These are phyloP conservation scores for Solea senegalensis DNA, from an alignment of 2,113 vertebrate genomes.

Conservation along the genomic window DNA sequence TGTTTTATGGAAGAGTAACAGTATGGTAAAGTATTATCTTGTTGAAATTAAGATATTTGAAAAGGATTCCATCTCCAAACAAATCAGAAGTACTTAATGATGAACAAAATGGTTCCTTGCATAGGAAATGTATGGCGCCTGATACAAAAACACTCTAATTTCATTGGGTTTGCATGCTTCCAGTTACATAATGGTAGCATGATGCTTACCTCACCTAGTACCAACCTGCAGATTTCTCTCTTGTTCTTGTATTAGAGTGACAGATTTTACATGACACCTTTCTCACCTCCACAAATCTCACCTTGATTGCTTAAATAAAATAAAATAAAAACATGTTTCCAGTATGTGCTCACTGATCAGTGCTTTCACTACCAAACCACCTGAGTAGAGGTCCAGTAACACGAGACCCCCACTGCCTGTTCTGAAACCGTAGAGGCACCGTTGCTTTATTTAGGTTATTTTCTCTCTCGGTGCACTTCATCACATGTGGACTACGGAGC, in stretches of 20 bases:
- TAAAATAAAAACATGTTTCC: constrained; percentile 10
- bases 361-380: constrained; percentile 41
- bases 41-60: background rate
- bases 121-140: constrained; percentile 29
- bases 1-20: background rate
- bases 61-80: background rate
- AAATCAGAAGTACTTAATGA: background rate
- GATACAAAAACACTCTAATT: constrained; percentile 28
- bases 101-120: constrained; percentile 53
- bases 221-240: constrained; percentile 19
- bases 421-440: constrained; percentile 46
- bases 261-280: constrained; percentile 31
- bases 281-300: constrained; percentile 49
- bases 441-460: constrained; percentile 39
- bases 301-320: constrained; percentile 17
- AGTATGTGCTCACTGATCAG: constrained; percentile 37
- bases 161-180: constrained; percentile 55
- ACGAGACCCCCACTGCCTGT: constrained; percentile 16
- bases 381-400: constrained; percentile 39
- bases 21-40: background rate
- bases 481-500: constrained; percentile 27
- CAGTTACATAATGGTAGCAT: constrained; percentile 37
- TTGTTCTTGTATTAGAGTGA: constrained; percentile 3
- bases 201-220: constrained; percentile 27
- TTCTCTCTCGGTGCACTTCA: constrained; percentile 58